These are phyloP conservation scores for Ectemnius lituratus DNA, from an alignment of 2,888 invertebrate species.

Conservation along the genomic window DNA sequence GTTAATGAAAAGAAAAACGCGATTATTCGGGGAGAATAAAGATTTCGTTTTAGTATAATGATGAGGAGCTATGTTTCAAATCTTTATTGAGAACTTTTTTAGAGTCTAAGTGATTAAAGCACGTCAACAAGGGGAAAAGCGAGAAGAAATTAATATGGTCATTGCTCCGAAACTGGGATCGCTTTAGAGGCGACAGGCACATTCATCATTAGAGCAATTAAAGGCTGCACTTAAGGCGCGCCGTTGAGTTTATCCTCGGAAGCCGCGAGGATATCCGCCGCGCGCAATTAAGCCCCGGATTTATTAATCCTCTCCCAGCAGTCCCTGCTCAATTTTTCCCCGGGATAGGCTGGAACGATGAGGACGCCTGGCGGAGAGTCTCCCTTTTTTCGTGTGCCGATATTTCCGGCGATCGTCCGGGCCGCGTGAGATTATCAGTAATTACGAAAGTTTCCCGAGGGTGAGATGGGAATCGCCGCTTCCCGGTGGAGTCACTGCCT, in stretches of 20 bases:
- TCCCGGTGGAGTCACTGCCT: slow-evolving; percentile 26
- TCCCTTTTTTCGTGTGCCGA: slow-evolving; percentile 17
- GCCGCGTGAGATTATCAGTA: slow-evolving; percentile 51
- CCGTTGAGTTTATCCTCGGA: not conserved
- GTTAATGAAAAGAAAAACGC: not conserved
- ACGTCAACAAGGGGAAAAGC: too few species aligned
- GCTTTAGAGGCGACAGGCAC: too few species aligned
- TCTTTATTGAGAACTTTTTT: too few species aligned
- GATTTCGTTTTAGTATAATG: too few species aligned
- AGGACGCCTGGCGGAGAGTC: too few species aligned
- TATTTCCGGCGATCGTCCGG: slow-evolving; percentile 32
- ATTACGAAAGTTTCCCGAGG: slow-evolving; percentile 49
- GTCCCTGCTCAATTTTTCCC: slow-evolving; percentile 7
- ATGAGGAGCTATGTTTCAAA: too few species aligned
- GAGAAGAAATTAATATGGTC: too few species aligned
- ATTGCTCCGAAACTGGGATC: too few species aligned
- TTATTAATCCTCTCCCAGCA: slow-evolving; percentile 40
- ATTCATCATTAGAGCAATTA: too few species aligned
- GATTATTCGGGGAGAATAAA: not conserved
- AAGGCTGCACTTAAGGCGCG: too few species aligned
- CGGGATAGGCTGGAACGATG: too few species aligned
- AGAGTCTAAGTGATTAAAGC: too few species aligned
- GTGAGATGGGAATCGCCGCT: slow-evolving; percentile 13
- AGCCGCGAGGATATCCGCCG: not conserved
- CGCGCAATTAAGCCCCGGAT: slow-evolving; percentile 34